Percentiles rank a stretch among this genome's conserved stretches.
Evolutionary conservation across 2,888 invertebrate species (phyloP).

Genomic region (Phortica magna): DNA sequence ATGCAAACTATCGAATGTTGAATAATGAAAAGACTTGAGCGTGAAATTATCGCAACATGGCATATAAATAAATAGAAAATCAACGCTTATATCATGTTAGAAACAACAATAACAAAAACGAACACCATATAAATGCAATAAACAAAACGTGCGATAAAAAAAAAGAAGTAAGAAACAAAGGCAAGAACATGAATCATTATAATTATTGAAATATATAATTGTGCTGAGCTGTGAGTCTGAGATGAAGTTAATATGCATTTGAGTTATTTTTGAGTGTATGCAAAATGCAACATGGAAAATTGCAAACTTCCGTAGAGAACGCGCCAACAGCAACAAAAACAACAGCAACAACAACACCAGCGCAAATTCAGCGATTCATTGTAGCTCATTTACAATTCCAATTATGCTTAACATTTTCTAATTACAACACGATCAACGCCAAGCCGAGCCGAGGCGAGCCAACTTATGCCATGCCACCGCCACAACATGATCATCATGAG

Average conservation of each 20-base stretch:
- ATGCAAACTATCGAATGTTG: too few relatives aligned
- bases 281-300: conserved; percentile 51
- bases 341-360: conserved; percentile 38
- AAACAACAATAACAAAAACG: conserved; percentile 53
- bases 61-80: conserved; percentile 64
- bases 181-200: conserved; percentile 64
- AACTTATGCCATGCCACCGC: too few relatives aligned
- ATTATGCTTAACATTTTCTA: conserved; percentile 72
- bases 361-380: conserved; percentile 41
- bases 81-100: conserved; percentile 59
- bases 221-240: background rate
- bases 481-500: conserved; percentile 26
- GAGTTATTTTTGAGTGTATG: conserved; percentile 45
- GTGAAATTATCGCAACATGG: conserved; percentile 45
- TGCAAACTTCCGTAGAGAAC: conserved; percentile 61
- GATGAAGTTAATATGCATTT: conserved; percentile 54
- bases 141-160: conserved; percentile 55
- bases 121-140: conserved; percentile 63
- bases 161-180: conserved; percentile 27
- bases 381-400: conserved; percentile 73
- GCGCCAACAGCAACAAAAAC: conserved; percentile 30
- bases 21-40: background rate
- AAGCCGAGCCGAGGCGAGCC: too few relatives aligned
- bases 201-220: conserved; percentile 4
- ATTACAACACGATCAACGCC: conserved; percentile 69